A percentile compares a stretch with the other conserved stretches of the same genome.
Conservation (phyloP, 1,140 invertebrate species). For the Achatina immaculata region DNA sequence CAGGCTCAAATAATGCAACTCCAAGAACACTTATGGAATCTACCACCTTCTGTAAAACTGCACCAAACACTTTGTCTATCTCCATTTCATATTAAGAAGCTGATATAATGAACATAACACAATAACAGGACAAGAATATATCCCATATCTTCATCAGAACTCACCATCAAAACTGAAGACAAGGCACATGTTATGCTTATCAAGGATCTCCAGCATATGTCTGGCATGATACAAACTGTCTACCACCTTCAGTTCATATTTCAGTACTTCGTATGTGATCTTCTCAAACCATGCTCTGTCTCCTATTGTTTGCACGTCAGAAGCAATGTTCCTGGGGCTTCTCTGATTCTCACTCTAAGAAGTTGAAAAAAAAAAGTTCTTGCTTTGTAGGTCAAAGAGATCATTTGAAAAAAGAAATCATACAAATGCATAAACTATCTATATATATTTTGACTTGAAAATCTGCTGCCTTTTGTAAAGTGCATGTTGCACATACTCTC, state of each 20-base stretch:
- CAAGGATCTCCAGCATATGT: slow-evolving; percentile 56
- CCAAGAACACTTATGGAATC: no score
- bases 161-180: slow-evolving; percentile 65
- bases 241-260: slow-evolving; percentile 50
- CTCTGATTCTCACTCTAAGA: slow-evolving; percentile 32
- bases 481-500: no score
- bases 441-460: slow-evolving; percentile 3
- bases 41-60: no score
- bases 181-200: slow-evolving; percentile 58
- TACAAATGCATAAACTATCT: background rate
- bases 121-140: no score
- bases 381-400: background rate
- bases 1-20: no score
- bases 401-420: background rate
- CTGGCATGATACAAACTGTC: slow-evolving; percentile 48
- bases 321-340: background rate
- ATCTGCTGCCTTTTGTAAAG: no score
- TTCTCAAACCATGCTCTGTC: slow-evolving; percentile 60
- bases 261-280: slow-evolving; percentile 51
- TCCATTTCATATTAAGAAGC: no score
- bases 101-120: no score
- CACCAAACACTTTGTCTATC: no score
- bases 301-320: slow-evolving; percentile 40
- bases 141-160: no score
- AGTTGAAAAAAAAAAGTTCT: slow-evolving; percentile 4